Conservation (phyloP, 2,113 vertebrate genomes). For the Lipotes vexillifer region DNA sequence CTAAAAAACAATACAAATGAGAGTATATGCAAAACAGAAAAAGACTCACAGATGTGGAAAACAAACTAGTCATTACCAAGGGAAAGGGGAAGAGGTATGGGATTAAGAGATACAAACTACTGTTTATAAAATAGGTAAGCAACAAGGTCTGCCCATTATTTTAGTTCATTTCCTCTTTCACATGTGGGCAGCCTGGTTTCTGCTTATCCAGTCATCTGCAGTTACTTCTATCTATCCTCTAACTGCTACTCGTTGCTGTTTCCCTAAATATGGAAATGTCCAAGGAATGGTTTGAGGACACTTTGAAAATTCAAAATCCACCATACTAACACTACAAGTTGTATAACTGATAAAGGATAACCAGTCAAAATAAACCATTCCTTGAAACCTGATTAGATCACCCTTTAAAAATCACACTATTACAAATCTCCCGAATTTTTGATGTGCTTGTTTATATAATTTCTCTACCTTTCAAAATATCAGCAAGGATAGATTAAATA, state of each 20-base stretch:
- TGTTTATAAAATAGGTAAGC: neutral
- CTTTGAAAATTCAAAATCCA: neutral
- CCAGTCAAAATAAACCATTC: neutral
- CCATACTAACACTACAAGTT: neutral
- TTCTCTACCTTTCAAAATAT: neutral
- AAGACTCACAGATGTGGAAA: neutral
- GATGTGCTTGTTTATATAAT: neutral
- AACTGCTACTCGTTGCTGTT: neutral
- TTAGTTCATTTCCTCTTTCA: neutral
- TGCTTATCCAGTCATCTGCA: neutral
- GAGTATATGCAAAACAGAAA: neutral
- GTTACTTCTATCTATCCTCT: neutral
- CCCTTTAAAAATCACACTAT: neutral
- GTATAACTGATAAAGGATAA: neutral
- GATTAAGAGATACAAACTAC: neutral
- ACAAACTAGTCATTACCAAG: neutral
- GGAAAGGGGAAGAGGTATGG: neutral
- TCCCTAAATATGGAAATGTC: neutral
- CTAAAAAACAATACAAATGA: neutral
- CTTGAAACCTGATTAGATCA: neutral
- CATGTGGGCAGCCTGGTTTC: neutral
- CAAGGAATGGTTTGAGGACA: neutral
- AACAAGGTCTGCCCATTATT: neutral
- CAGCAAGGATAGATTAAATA: neutral
- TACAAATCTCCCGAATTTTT: neutral